Evolutionary conservation across 2,888 invertebrate genomes (phyloP).

Genomic region (Oxystoma pomonae): DNA sequence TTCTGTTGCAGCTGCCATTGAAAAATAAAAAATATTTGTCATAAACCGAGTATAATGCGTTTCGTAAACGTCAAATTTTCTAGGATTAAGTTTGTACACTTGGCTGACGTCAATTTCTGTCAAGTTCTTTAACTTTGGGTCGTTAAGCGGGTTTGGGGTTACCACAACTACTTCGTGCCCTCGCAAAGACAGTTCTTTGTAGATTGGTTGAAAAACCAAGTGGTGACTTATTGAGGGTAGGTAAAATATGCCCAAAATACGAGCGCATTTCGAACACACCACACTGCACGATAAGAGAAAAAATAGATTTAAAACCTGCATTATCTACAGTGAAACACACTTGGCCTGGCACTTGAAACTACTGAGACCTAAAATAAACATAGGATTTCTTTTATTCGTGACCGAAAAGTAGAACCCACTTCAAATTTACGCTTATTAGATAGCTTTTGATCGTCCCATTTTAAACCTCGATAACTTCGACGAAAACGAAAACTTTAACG

Average conservation of each 20-base stretch:
- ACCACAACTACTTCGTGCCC: slow-evolving; percentile 37
- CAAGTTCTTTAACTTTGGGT: slow-evolving; percentile 32
- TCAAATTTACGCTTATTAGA: no score
- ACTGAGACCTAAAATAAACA: no score
- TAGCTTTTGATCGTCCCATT: no score
- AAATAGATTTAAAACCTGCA: no score
- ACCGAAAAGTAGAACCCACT: no score
- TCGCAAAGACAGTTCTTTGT: slow-evolving; percentile 35
- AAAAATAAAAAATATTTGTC: not conserved
- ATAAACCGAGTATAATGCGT: not conserved
- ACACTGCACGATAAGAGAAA: not conserved
- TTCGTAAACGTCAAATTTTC: not conserved
- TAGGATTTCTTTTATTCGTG: no score
- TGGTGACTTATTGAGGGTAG: slow-evolving; percentile 51
- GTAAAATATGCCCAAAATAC: slow-evolving; percentile 46
- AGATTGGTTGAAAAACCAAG: slow-evolving; percentile 43
- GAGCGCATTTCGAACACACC: slow-evolving; percentile 27
- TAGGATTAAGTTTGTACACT: slow-evolving; percentile 25
- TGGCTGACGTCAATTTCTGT: slow-evolving; percentile 37
- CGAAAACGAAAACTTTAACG: no score
- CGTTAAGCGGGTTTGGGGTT: slow-evolving; percentile 35
- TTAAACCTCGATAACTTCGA: no score
- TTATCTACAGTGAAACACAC: no score
- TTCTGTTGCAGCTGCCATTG: not conserved
- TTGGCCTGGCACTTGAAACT: no score